Evolutionary conservation across 2,113 vertebrate species (phyloP).

Genomic region (Oreochromis aureus): DNA sequence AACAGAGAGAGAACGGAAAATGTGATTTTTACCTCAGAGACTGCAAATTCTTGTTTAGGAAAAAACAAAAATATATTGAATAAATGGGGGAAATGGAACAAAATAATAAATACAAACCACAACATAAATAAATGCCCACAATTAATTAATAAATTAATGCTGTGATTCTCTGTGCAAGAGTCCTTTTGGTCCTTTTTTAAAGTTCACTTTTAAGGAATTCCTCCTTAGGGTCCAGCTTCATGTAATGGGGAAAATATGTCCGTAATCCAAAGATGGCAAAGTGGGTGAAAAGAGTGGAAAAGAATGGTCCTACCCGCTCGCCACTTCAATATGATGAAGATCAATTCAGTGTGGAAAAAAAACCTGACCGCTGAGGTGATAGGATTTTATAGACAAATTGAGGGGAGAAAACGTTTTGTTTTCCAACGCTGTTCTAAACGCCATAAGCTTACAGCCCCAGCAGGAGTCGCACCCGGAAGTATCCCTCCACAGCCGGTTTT

Average conservation of each 20-base stretch:
- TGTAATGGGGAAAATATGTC: background rate
- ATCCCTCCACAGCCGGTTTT: background rate
- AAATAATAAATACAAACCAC: too few relatives aligned
- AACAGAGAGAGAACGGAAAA: rapidly evolving
- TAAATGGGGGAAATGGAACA: too few relatives aligned
- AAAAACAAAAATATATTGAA: too few relatives aligned
- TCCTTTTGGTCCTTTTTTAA: too few relatives aligned
- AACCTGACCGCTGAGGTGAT: background rate
- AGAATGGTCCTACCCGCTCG: background rate
- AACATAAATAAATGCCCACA: too few relatives aligned
- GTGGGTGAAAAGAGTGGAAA: background rate
- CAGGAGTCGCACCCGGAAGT: too few relatives aligned
- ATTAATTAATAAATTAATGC: too few relatives aligned
- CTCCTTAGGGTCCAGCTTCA: background rate
- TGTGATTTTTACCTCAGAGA: background rate
- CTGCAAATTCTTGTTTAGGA: too few relatives aligned
- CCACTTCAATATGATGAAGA: background rate
- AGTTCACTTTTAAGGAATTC: background rate
- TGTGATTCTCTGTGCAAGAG: too few relatives aligned
- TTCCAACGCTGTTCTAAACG: background rate
- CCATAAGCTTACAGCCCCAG: too few relatives aligned
- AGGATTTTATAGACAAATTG: too few relatives aligned
- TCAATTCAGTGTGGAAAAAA: background rate
- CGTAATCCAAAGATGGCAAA: background rate
- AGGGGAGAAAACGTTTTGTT: too few relatives aligned